A percentile compares a stretch with the other conserved stretches of the same genome.
Evolutionary conservation across 2,113 vertebrate genomes (phyloP).

Genomic region (Phylloscopus trochiloides): DNA sequence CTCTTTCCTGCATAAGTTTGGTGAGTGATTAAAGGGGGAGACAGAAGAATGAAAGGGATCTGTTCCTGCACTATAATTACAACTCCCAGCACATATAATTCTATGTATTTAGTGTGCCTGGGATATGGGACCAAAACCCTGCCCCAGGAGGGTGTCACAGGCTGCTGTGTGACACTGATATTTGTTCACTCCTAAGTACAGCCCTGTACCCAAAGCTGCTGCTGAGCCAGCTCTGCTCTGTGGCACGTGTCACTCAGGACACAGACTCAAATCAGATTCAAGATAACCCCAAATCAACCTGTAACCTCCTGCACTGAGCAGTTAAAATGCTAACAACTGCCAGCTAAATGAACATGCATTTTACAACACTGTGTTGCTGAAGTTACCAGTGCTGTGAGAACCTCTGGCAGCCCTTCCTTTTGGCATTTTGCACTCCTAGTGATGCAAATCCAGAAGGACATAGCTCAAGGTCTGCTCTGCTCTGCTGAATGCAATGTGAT

Average conservation of each 20-base stretch:
- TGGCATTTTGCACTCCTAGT: neutral
- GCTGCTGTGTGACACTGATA: neutral
- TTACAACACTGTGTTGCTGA: rapidly evolving
- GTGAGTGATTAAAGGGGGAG: rapidly evolving
- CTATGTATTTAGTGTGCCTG: neutral
- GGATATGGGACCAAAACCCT: neutral
- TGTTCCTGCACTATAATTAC: neutral
- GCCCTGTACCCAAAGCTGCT: neutral
- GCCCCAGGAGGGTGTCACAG: neutral
- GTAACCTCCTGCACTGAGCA: neutral
- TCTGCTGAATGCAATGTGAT: neutral
- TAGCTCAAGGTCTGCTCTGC: neutral
- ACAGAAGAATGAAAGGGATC: neutral
- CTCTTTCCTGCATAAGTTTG: neutral
- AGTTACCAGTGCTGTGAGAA: too few species aligned
- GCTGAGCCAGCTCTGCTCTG: neutral
- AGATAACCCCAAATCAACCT: neutral
- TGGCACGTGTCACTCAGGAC: neutral
- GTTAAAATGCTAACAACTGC: too few species aligned
- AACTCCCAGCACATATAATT: neutral
- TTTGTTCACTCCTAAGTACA: neutral
- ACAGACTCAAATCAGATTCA: neutral
- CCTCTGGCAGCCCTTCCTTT: neutral
- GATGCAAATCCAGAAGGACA: neutral
- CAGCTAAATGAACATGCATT: neutral